phyloP scores from a whole-genome alignment of 2,888 invertebrate species.

The Argyresthia albistria region DNA sequence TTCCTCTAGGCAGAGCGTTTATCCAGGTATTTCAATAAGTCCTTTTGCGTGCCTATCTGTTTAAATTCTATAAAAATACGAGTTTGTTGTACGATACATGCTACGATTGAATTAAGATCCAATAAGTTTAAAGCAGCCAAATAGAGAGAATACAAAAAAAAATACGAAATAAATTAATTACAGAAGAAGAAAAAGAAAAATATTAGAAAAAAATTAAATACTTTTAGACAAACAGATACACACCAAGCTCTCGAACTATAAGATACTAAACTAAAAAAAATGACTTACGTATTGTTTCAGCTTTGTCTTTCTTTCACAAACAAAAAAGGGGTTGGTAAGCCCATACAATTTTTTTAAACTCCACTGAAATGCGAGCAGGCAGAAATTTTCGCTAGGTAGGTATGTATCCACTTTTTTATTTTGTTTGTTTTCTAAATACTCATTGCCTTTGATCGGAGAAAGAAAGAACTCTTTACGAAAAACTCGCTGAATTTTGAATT shows the following conservation, averaged over 20 bases:
- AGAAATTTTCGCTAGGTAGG: neutral
- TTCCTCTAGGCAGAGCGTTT: too few relatives aligned
- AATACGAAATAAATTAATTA: too few relatives aligned
- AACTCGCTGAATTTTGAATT: neutral
- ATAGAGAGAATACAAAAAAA: too few relatives aligned
- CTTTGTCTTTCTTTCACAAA: constrained; percentile 21
- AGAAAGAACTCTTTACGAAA: neutral
- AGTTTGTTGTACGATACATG: too few relatives aligned
- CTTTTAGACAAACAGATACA: too few relatives aligned
- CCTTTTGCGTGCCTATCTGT: too few relatives aligned
- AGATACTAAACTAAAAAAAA: constrained; percentile 11
- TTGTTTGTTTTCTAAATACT: constrained; percentile 4
- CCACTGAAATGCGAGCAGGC: constrained; percentile 1
- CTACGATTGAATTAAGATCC: too few relatives aligned
- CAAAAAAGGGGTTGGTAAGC: constrained; percentile 46
- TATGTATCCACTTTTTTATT: neutral
- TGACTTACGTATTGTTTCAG: constrained; percentile 36
- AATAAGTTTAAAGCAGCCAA: too few relatives aligned
- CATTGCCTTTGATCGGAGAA: constrained; percentile 4
- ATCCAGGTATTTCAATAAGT: too few relatives aligned
- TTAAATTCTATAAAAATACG: too few relatives aligned
- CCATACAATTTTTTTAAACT: constrained; percentile 33
- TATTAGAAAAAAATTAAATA: too few relatives aligned
- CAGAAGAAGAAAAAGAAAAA: too few relatives aligned
- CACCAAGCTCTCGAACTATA: neutral